Evolutionary conservation across 2,888 invertebrate genomes (phyloP).

Genomic region (Conomelus anceps): DNA sequence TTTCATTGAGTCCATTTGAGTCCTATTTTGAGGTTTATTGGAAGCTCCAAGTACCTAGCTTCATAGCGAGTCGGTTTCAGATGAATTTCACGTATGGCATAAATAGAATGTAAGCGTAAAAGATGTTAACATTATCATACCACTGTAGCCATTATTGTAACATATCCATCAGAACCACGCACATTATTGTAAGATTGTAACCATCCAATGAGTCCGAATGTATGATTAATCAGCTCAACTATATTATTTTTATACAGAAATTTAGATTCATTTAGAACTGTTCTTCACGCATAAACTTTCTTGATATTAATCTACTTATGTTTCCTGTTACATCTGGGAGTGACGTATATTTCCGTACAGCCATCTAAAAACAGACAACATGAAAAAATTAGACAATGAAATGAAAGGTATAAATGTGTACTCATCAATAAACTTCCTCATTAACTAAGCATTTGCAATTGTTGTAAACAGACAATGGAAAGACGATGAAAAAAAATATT

Average conservation of each 20-base stretch:
- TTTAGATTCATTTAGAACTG: not conserved
- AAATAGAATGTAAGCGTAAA: too few relatives aligned
- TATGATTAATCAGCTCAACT: not conserved
- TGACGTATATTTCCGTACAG: conserved; percentile 55
- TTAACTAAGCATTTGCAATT: not conserved
- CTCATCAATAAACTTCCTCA: not conserved
- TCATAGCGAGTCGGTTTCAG: too few relatives aligned
- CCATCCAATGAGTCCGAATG: not conserved
- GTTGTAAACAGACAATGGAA: too few relatives aligned
- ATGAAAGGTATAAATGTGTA: not conserved
- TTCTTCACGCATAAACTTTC: not conserved
- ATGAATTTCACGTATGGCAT: too few relatives aligned
- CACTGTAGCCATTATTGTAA: too few relatives aligned
- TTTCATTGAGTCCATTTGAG: too few relatives aligned
- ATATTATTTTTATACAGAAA: not conserved
- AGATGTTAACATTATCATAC: too few relatives aligned
- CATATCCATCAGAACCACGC: too few relatives aligned
- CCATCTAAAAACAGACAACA: conserved; percentile 44
- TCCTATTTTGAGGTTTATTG: too few relatives aligned
- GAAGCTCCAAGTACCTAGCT: too few relatives aligned
- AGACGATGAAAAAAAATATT: too few relatives aligned
- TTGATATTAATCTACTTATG: conserved; percentile 56
- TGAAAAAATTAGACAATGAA: not conserved
- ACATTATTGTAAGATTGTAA: not conserved
- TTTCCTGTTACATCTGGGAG: conserved; percentile 77